phyloP scores from a whole-genome alignment of 2,113 vertebrate genomes.

The Sinocyclocheilus rhinocerous region DNA sequence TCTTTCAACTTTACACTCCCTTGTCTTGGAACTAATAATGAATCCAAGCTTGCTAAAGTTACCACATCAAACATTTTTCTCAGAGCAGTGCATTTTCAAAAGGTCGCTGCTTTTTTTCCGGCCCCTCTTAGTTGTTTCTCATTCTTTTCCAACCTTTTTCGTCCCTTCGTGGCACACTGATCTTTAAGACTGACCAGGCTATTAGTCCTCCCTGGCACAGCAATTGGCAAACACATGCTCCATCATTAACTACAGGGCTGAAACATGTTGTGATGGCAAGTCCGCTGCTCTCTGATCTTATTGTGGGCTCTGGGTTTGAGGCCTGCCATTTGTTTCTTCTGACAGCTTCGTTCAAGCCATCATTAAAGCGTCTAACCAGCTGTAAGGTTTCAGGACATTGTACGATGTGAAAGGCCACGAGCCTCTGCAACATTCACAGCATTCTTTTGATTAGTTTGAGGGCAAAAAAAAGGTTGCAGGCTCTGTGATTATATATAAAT shows the following conservation, averaged over 20 bases:
- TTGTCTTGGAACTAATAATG: slow-evolving; percentile 58
- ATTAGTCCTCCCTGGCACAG: slow-evolving; percentile 54
- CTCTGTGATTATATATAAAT: slow-evolving; percentile 15
- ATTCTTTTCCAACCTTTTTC: slow-evolving; percentile 4
- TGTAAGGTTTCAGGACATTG: slow-evolving; percentile 1
- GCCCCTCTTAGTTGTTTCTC: slow-evolving; percentile 30
- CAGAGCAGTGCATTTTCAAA: slow-evolving; percentile 53
- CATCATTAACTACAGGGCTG: slow-evolving; percentile 55
- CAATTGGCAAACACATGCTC: slow-evolving; percentile 37
- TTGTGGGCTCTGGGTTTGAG: slow-evolving; percentile 29
- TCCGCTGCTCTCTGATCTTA: slow-evolving; percentile 52
- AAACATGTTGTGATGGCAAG: slow-evolving; percentile 44
- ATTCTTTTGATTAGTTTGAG: slow-evolving; percentile 41
- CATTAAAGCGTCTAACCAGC: slow-evolving; percentile 55
- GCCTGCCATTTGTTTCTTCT: slow-evolving; percentile 54
- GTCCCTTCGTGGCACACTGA: slow-evolving; percentile 36
- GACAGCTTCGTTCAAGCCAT: slow-evolving; percentile 54
- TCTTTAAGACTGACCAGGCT: slow-evolving; percentile 53
- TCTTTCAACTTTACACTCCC: slow-evolving; percentile 48
- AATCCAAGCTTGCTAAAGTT: slow-evolving; percentile 57
- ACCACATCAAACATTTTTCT: slow-evolving; percentile 59
- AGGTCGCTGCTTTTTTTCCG: slow-evolving; percentile 33
- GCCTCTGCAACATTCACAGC: slow-evolving; percentile 14
- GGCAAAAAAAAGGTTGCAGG: background rate
- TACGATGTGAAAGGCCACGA: background rate